Base-by-base conservation (phyloP, 2,797 vertebrate species). In the Taeniopygia guttata region DNA sequence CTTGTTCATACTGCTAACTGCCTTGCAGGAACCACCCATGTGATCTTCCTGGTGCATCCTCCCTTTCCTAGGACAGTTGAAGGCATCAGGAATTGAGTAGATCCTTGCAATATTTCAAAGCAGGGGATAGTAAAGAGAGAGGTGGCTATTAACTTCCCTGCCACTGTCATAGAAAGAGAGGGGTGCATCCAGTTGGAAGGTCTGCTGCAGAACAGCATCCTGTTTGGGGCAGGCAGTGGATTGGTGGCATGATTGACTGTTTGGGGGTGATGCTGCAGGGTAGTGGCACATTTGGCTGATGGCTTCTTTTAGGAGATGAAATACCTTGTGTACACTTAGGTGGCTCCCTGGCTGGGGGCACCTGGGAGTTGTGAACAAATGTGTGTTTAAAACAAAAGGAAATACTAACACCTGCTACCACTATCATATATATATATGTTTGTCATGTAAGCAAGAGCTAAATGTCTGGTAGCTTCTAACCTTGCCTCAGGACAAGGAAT, bases 221-320 rank as follows among this genome's bases (percentile, higher is more conserved):
- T 0, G 0, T 36, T 66, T 18, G 25, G 27, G 48, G 8, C 23
- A 55, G 62, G 58, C 45, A 26, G 17, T 6, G 11, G 52, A 6
- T 77, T 77, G 45, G 20, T 32, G 29, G 25, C 12, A 10, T 11
- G 3, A 30, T 46, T 59, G 67, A 58, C 66, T 83, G 9, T 38
- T 88, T 30, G 1, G 32, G 43, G 29, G 46, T 56, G 77, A 43
- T 84, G 51, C 58, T 3, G 16, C 42, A 63, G 30, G 55, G 16
- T 46, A 59, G 46, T 66, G 46, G n/a, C 48, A 81, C 20, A 5
- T 20, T 55, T 49, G 40, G 12, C 63, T 88, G 19, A 30, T 62
- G 45, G 8, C 29, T 52, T 48, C 56, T 85, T 20, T 48, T 23
- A 54, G 64, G 34, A 82, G 29, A 10, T 60, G 13, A 56, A 79